Base-by-base conservation (phyloP, 2,113 vertebrate genomes). In the Cranoglanis bouderius region DNA sequence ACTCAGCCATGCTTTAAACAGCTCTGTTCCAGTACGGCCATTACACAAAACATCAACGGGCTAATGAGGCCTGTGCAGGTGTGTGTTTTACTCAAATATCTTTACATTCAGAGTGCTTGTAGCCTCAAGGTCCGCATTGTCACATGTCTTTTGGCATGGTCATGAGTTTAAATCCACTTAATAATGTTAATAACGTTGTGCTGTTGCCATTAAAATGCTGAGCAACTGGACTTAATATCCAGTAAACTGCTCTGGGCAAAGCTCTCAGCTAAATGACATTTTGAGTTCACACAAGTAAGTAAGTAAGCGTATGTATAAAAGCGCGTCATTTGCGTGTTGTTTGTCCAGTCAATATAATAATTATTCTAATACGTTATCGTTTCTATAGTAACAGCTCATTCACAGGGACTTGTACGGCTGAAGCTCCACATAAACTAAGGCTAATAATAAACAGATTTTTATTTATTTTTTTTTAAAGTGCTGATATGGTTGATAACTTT, bases 31-130 rank as follows among this genome's bases (percentile, higher is more conserved):
- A 26, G 29, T 59, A 35, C 2, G 32, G 9, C 32, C 82, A 87
- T 87, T 84, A 86, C 57, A 70, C 53, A 7, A 51, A 86, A 77
- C 55, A 84, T 80, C 89, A 65, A 24, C 32, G 13, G 24, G 35
- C 59, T 89, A 85, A 89, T 89, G 88, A 85, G 83, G 83, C 75
- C 35, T 55, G 82, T 40, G 61, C 82, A 63, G 82, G 51, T 38
- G 32, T 49, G 65, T 38, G 70, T 78, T 53, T 74, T 18, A 26
- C n/a, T 84, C 35, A 7, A 35, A 49, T 51, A 78, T 65, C 72
- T 55, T 13, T 53, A 85, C 55, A 65, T 32, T 65, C 57, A 8
- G 43, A 70, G 19, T 2, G 35, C 10, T 21, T 19, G 29, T 53
- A 81, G 83, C 83, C 83, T 26, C 35, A 6, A 85, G 83, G 61